Evolutionary conservation across 2,797 vertebrate genomes (phyloP).

Genomic region (Petrocephalus sullivani): DNA sequence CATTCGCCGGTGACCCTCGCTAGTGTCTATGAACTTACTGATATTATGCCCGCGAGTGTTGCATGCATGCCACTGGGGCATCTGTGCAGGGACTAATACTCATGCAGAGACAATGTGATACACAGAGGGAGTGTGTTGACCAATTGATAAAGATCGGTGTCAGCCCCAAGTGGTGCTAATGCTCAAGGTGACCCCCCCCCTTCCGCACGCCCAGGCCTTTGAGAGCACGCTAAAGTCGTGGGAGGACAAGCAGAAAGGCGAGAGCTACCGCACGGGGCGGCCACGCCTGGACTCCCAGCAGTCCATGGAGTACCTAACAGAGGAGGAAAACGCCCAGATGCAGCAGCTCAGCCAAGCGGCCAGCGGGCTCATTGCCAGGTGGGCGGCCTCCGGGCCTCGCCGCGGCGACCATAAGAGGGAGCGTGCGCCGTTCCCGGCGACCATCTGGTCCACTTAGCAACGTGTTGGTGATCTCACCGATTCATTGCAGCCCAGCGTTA

Average conservation of each 20-base stretch:
- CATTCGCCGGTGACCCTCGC: background rate
- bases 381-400: background rate
- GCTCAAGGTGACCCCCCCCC: background rate
- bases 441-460: conserved; percentile 10
- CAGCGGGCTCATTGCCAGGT: conserved; percentile 82
- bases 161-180: background rate
- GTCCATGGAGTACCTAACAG: conserved; percentile 88
- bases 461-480: background rate
- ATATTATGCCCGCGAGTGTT: background rate
- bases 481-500: background rate
- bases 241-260: conserved; percentile 86
- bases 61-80: background rate
- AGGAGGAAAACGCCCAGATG: conserved; percentile 80
- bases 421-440: too few relatives aligned
- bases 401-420: background rate
- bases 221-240: conserved; percentile 92
- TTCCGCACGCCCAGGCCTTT: conserved; percentile 66
- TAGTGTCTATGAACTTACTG: background rate
- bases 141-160: background rate
- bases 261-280: conserved; percentile 64
- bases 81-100: background rate
- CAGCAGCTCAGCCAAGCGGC: conserved; percentile 77
- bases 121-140: background rate
- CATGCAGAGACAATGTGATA: background rate
- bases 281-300: conserved; percentile 86